Base-by-base conservation (phyloP, 2,113 vertebrate species). In the Pseudopipra pipra region DNA sequence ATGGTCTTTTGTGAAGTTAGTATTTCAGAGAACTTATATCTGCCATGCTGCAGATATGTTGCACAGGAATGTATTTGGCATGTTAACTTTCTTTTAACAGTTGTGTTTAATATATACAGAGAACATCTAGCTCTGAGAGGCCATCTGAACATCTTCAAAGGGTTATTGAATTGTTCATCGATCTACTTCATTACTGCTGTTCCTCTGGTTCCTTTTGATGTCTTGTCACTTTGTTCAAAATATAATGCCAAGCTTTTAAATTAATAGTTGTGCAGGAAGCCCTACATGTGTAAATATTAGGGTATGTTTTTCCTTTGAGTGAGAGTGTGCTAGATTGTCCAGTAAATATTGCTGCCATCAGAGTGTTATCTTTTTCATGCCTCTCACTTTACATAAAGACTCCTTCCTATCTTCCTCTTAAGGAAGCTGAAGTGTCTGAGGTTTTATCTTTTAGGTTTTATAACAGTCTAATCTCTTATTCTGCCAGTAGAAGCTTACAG, bases 101-200 rank as follows among this genome's bases (percentile, higher is more conserved):
- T 93, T 9, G 2, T 27, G 24, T 90, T 92, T 63, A 89, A 90
- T 90, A 81, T 81, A 65, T 23, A 68, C 62, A 33, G 68, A 67
- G 73, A 84, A 25, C 47, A 71, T 78, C 85, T 67, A 90, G 76
- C 83, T 94, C 72, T 84, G 76, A 78, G 83, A 94, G 52, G 52
- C 90, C 52, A 54, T 92, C 84, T 49, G 39, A 92, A 72, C 2
- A 1, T 63, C 85, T 96, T 95, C 73, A 94, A 90, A 94, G 79
- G 85, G 54, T 88, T 95, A 96, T 74, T 93, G 79, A 88, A 76
- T 93, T 89, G 82, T 94, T 96, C 94, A 93, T 96, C 74, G 85
- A 95, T 95, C 88, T 86, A 12, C 55, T 88, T 96, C 88, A 90
- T 96, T 95, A 86, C 66, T 94, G 47, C 66, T 62, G 55, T 78